Conservation (phyloP, 2,113 vertebrate species). For the Felis catus region F.catus_Fca126_mat1.0 CM031416.1:147050501-147051000, state of each 20-base stretch:
- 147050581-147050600: neutral
- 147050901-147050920: neutral
- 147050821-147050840: fast-evolving
- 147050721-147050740: neutral
- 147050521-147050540: neutral
- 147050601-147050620: neutral
- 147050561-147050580: neutral
- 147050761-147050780: too few relatives aligned
- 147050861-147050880: fast-evolving
- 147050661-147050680: neutral
- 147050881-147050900: neutral
- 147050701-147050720: fast-evolving
- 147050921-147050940: neutral
- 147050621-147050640: fast-evolving
- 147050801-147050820: neutral
- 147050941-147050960: neutral
- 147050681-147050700: neutral
- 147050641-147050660: too few relatives aligned
- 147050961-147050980: neutral
- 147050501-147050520: neutral
- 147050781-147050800: neutral
- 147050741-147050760: neutral
- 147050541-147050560: neutral
- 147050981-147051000: neutral
- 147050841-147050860: too few relatives aligned